phyloP scores from a whole-genome alignment of 2,888 invertebrate species.

The Liopterus haemorrhoidalis region DNA sequence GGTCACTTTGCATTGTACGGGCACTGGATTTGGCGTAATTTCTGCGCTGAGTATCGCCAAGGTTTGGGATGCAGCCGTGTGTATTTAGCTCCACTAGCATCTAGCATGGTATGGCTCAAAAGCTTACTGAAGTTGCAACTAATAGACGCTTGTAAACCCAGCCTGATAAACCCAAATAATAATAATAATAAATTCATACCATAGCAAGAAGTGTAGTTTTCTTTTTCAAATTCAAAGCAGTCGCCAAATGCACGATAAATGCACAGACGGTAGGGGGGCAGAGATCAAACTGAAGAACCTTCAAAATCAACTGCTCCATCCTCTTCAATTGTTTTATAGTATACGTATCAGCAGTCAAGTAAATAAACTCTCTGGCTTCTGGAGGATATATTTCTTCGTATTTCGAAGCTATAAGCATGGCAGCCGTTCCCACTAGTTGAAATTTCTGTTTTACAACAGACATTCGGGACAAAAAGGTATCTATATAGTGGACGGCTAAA shows the following conservation, averaged over 20 bases:
- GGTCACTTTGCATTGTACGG: too few species aligned
- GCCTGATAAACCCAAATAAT: constrained; percentile 4
- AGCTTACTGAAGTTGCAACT: too few species aligned
- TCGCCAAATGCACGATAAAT: constrained; percentile 39
- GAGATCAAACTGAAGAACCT: constrained; percentile 39
- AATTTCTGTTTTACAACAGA: constrained; percentile 38
- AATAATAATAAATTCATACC: constrained; percentile 33
- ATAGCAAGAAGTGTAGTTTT: constrained; percentile 38
- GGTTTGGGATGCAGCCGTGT: too few species aligned
- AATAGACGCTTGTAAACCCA: constrained; percentile 26
- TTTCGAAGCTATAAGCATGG: constrained; percentile 43
- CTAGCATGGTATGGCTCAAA: too few species aligned
- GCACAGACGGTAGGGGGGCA: constrained; percentile 40
- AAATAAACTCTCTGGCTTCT: constrained; percentile 40
- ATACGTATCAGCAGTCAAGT: constrained; percentile 40
- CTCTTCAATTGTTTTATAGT: constrained; percentile 38
- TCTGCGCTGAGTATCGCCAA: too few species aligned
- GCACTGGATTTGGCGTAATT: too few species aligned
- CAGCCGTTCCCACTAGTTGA: constrained; percentile 43
- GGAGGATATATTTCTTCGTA: constrained; percentile 43
- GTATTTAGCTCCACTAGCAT: too few species aligned
- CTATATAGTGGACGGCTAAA: constrained; percentile 41
- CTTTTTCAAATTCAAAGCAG: constrained; percentile 35
- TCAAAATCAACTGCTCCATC: constrained; percentile 42
- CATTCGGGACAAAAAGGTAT: constrained; percentile 41